Evolutionary conservation across 2,888 invertebrate genomes (phyloP).

Genomic region (Cerceris rybyensis): DNA sequence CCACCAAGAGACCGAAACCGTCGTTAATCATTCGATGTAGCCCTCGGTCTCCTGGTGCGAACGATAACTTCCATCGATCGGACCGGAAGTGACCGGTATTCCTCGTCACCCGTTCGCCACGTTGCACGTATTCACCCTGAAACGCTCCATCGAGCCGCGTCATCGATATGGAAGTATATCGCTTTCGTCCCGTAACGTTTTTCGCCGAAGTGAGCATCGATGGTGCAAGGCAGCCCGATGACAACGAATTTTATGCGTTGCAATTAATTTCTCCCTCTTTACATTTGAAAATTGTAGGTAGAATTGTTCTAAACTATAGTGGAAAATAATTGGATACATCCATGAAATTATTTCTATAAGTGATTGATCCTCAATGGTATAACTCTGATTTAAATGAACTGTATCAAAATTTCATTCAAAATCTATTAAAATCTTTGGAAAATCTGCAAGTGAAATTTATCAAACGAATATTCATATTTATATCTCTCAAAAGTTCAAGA

Average conservation of each 20-base stretch:
- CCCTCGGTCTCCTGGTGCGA: constrained; percentile 29
- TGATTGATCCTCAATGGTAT: too few species aligned
- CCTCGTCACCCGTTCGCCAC: constrained; percentile 41
- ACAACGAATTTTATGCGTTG: not conserved
- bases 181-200: not conserved
- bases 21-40: constrained; percentile 60
- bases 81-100: constrained; percentile 30
- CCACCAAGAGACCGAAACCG: constrained; percentile 39
- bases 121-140: constrained; percentile 45
- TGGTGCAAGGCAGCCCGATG: not conserved
- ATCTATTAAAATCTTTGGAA: too few species aligned
- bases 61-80: constrained; percentile 54
- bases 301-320: too few species aligned
- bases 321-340: too few species aligned
- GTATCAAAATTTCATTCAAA: too few species aligned
- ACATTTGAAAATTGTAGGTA: too few species aligned
- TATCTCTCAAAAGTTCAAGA: too few species aligned
- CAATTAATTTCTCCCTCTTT: not conserved
- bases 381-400: too few species aligned
- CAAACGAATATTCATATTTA: too few species aligned
- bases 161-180: constrained; percentile 67
- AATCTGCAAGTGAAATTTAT: too few species aligned
- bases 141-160: constrained; percentile 63
- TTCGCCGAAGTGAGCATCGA: not conserved
- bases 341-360: too few species aligned